Percentiles rank a stretch among this genome's conserved stretches.
phyloP scores from a whole-genome alignment of 2,888 invertebrate genomes.

The Apamea anceps region DNA sequence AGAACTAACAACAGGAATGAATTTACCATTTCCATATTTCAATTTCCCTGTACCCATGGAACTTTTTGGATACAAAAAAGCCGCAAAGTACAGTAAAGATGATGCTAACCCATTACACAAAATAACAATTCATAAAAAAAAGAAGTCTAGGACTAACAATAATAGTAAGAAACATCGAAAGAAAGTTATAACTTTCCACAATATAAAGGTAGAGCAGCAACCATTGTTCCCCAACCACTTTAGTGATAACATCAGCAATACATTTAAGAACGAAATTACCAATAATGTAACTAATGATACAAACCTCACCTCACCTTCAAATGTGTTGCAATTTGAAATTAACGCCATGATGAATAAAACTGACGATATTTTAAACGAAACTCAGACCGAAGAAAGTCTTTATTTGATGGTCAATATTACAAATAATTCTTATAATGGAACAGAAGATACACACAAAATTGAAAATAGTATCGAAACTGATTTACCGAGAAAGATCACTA shows the following conservation, averaged over 20 bases:
- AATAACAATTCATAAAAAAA: slow-evolving; percentile 84
- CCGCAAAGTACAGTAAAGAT: slow-evolving; percentile 68
- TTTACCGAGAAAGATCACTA: slow-evolving; percentile 66
- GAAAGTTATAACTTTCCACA: slow-evolving; percentile 80
- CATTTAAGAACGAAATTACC: slow-evolving; percentile 57
- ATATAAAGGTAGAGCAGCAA: slow-evolving; percentile 76
- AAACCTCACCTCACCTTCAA: slow-evolving; percentile 54
- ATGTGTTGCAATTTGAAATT: slow-evolving; percentile 54
- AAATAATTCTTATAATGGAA: slow-evolving; percentile 74
- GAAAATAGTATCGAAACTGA: slow-evolving; percentile 85
- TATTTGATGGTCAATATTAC: slow-evolving; percentile 77
- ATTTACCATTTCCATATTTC: slow-evolving; percentile 78
- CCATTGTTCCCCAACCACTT: slow-evolving; percentile 68
- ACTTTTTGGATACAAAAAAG: slow-evolving; percentile 75
- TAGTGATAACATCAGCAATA: slow-evolving; percentile 62
- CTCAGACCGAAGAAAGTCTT: slow-evolving; percentile 73
- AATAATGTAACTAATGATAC: slow-evolving; percentile 49
- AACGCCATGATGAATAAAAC: slow-evolving; percentile 65
- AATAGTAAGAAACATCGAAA: slow-evolving; percentile 82
- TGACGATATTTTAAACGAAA: slow-evolving; percentile 67
- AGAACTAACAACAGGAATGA: slow-evolving; percentile 73
- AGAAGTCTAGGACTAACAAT: slow-evolving; percentile 77
- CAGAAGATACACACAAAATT: slow-evolving; percentile 69
- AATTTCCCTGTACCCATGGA: slow-evolving; percentile 81
- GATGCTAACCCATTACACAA: slow-evolving; percentile 77